Percentiles rank a stretch among this genome's conserved stretches.
phyloP scores from a whole-genome alignment of 2,797 vertebrate genomes.

The Rhincodon typus region DNA sequence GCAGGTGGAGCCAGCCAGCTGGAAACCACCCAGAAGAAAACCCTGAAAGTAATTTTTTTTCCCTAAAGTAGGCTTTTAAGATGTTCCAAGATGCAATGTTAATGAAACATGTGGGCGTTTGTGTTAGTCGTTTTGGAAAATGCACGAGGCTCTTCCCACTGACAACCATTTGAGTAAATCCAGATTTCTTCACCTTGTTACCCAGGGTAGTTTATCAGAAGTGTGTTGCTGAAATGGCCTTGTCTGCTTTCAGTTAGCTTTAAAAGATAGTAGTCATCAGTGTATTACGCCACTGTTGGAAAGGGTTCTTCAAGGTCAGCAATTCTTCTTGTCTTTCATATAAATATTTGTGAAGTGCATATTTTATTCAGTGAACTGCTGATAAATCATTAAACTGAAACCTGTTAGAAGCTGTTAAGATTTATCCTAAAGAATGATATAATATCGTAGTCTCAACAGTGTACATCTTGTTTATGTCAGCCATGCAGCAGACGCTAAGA shows the following conservation, averaged over 20 bases:
- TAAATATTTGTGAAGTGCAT: not conserved
- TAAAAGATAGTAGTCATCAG: not conserved
- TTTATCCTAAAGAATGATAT: not conserved
- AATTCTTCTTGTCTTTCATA: not conserved
- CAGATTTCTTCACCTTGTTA: conserved; percentile 17
- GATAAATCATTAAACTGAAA: conserved; percentile 3
- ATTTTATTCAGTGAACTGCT: not conserved
- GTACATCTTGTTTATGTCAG: not conserved
- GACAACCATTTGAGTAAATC: not conserved
- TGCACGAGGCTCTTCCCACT: not conserved
- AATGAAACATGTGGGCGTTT: not conserved
- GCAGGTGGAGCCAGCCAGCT: not conserved
- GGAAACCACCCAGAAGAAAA: not conserved
- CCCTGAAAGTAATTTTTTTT: not conserved
- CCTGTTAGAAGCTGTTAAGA: not conserved
- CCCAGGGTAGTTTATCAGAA: not conserved
- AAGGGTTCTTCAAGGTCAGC: not conserved
- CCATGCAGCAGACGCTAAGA: not conserved
- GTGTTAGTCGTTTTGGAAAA: not conserved
- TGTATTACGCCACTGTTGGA: not conserved
- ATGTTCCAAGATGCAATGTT: not conserved
- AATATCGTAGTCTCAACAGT: not conserved
- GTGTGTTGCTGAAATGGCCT: not conserved
- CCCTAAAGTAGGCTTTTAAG: not conserved
- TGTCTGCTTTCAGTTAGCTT: not conserved